Base-by-base conservation (phyloP, 2,113 vertebrate genomes). In the Azemiops feae region DNA sequence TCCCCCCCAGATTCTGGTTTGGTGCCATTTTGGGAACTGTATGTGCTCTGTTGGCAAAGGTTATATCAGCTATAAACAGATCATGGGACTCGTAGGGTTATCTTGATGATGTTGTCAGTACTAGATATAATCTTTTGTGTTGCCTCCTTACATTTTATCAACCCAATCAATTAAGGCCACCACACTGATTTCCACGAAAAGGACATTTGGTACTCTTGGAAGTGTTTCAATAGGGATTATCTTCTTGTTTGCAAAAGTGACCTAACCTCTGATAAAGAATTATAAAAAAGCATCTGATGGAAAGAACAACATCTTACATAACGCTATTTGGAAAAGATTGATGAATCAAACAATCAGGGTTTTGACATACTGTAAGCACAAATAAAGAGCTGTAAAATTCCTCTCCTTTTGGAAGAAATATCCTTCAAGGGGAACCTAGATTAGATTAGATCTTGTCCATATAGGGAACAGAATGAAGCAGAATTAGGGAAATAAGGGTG, bases 391-490 rank as follows among this genome's bases (percentile, higher is more conserved):
- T 22, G 9, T 89, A 39, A 5, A 64, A 90, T 2, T 18, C 14
- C 2, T 43, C 16, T 2, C 23, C 20, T 10, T n/a, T n/a, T 9
- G 7, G 5, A 25, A 27, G 1, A 1, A 5, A 27, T 11, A 25
- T n/a, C 5, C 10, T 43, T 34, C 20, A 4, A 55, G 18, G 81
- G 1, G 45, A 85, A 12, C 6, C 18, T 9, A n/a, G 0, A 86
- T 1, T 55, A 12, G 3, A 91, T 30, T 55, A 43, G 34, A 8
- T 0, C 23, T 86, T 20, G 34, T 12, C 53, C 53, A 18, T 23
- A 12, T 16, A 57, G 9, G 53, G 3, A 86, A n/a, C 14, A 16
- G 27, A 54, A 85, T 55, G 34, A 30, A 22, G 5, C 25, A 34
- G n/a, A 39, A 57, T 16, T 53, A 22, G 30, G 47, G 50, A 18